Conservation (phyloP, 2,888 invertebrate species). For the Dendrolimus houi region DNA sequence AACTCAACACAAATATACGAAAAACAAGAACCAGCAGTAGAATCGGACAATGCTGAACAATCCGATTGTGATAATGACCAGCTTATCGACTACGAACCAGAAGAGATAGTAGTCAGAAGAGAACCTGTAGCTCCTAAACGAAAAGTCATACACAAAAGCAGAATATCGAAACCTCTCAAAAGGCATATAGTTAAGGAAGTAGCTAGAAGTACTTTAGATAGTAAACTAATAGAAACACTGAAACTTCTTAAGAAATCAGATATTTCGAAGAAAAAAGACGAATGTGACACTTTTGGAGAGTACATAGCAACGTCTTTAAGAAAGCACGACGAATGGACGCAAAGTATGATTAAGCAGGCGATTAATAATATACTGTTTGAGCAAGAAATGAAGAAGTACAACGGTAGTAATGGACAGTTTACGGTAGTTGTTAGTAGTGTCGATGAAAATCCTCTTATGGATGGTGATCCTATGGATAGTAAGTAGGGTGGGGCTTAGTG, state of each 20-base stretch:
- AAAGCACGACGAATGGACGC: slow-evolving; percentile 60
- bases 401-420: slow-evolving; percentile 27
- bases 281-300: slow-evolving; percentile 63
- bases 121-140: background rate
- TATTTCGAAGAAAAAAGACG: slow-evolving; percentile 47
- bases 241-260: slow-evolving; percentile 34
- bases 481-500: slow-evolving; percentile 8
- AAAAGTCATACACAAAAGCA: background rate
- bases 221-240: slow-evolving; percentile 34
- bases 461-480: slow-evolving; percentile 22
- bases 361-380: slow-evolving; percentile 66
- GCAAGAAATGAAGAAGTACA: slow-evolving; percentile 65
- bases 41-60: background rate
- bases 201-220: slow-evolving; percentile 18
- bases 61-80: background rate
- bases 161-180: background rate
- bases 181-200: background rate
- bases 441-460: slow-evolving; percentile 48
- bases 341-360: slow-evolving; percentile 64
- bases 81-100: background rate
- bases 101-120: background rate
- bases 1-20: too few species aligned
- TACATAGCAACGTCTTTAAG: slow-evolving; percentile 60
- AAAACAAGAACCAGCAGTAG: background rate
- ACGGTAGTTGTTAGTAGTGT: slow-evolving; percentile 33